Evolutionary conservation across 2,797 vertebrate species (phyloP).

Genomic region (Octomys mimax): DNA sequence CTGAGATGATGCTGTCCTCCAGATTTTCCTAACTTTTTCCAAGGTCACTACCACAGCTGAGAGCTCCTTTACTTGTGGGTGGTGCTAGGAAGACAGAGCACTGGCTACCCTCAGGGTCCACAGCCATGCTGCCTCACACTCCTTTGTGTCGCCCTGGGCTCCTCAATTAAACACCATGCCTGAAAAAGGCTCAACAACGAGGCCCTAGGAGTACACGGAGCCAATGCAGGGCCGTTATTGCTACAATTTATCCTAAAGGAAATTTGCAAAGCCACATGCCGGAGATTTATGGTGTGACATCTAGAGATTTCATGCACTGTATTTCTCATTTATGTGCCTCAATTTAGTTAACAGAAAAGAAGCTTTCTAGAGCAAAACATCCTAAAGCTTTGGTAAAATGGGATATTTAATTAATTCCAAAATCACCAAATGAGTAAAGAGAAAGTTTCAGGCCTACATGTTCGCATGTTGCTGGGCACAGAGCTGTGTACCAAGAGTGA

Average conservation of each 20-base stretch:
- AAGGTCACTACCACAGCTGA: conserved; percentile 29
- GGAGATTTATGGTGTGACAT: conserved; percentile 81
- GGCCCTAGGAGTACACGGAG: conserved; percentile 41
- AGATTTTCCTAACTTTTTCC: not conserved
- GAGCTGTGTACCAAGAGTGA: not conserved
- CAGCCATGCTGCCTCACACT: not conserved
- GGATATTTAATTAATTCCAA: conserved; percentile 66
- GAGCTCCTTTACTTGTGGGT: not conserved
- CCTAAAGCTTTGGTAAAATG: conserved; percentile 71
- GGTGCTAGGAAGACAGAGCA: not conserved
- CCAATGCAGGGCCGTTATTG: conserved; percentile 80
- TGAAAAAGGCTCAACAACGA: conserved; percentile 53
- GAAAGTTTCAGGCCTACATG: conserved; percentile 18
- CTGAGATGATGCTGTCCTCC: not conserved
- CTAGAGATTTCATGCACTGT: conserved; percentile 76
- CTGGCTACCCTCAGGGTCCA: not conserved
- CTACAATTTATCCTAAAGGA: conserved; percentile 82
- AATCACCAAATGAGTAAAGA: not conserved
- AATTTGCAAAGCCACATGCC: conserved; percentile 74
- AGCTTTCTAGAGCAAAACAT: conserved; percentile 75
- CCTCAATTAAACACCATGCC: conserved; percentile 53
- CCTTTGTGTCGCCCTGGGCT: not conserved
- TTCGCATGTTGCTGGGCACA: not conserved
- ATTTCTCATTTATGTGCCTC: conserved; percentile 85
- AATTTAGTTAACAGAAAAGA: conserved; percentile 83